A percentile compares a stretch with the other conserved stretches of the same genome.
Evolutionary conservation across 2,113 vertebrate species (phyloP).

Genomic region (Gallinago paraguaiae): DNA sequence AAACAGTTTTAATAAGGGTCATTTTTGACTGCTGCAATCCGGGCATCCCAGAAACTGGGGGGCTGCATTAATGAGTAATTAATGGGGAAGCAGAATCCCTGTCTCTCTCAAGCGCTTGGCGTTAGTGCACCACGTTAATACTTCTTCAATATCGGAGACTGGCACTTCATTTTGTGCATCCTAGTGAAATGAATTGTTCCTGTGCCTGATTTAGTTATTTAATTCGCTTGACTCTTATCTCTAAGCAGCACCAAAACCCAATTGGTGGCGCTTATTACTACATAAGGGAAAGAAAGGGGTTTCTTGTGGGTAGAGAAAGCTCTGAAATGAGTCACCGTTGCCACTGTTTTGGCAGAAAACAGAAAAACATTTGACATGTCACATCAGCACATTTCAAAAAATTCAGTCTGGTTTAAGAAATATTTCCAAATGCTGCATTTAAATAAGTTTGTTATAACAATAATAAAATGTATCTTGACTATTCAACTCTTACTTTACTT

Average conservation of each 20-base stretch:
- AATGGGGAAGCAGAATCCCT: background rate
- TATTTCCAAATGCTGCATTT: background rate
- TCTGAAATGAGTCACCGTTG: background rate
- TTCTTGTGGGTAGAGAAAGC: background rate
- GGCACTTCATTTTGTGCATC: background rate
- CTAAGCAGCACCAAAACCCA: background rate
- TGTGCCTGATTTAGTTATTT: background rate
- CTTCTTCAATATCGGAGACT: background rate
- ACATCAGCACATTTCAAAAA: background rate
- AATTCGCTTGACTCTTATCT: background rate
- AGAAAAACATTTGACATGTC: background rate
- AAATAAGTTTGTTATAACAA: background rate
- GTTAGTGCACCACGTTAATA: background rate
- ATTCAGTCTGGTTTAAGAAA: background rate
- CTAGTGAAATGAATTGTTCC: background rate
- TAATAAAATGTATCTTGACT: background rate
- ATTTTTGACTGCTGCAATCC: background rate
- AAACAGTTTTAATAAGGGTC: background rate
- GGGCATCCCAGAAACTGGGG: background rate
- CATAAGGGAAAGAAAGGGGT: accelerated
- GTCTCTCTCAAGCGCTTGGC: background rate
- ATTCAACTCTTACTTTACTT: background rate
- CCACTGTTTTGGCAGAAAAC: background rate
- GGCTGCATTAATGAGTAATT: background rate
- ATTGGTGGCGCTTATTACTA: background rate